A percentile compares a stretch with the other conserved stretches of the same genome.
phyloP scores from a whole-genome alignment of 53 echinoderm and acorn worm species.

The Arbacia lixula region DNA sequence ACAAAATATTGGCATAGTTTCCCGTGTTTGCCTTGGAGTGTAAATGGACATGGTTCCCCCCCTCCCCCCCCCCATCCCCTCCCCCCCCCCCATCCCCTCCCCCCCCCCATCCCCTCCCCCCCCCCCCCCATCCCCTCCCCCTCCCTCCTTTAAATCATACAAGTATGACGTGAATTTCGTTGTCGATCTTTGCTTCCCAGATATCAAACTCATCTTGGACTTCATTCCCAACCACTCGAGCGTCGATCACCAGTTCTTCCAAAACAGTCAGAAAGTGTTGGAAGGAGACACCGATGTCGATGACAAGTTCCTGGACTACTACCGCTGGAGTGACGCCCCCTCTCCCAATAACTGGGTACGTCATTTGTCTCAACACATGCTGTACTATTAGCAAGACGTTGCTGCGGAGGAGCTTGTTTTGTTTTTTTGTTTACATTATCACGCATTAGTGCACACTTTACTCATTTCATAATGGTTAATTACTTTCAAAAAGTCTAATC shows the following conservation, averaged over 20 bases:
- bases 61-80: background rate
- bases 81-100: background rate
- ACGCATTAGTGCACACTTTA: no score
- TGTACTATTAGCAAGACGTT: background rate
- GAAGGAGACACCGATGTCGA: background rate
- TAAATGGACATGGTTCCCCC: no score
- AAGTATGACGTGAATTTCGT: no score
- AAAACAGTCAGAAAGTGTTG: constrained; percentile 11
- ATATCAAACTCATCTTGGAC: constrained; percentile 86
- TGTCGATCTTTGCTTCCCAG: no score
- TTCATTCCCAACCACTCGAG: constrained; percentile 97
- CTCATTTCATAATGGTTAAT: no score
- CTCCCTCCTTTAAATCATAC: no score
- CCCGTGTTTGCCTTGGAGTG: no score
- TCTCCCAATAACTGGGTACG: constrained; percentile 84
- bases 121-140: background rate
- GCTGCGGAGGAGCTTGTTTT: no score
- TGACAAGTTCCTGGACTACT: constrained; percentile 56
- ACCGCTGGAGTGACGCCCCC: constrained; percentile 58
- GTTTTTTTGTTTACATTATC: no score
- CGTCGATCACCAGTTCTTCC: constrained; percentile 69
- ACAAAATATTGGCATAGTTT: no score
- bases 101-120: background rate
- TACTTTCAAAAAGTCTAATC: no score
- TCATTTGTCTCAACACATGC: background rate